phyloP scores from a whole-genome alignment of 2,797 vertebrate genomes.

The Cheirogaleus major region DNA sequence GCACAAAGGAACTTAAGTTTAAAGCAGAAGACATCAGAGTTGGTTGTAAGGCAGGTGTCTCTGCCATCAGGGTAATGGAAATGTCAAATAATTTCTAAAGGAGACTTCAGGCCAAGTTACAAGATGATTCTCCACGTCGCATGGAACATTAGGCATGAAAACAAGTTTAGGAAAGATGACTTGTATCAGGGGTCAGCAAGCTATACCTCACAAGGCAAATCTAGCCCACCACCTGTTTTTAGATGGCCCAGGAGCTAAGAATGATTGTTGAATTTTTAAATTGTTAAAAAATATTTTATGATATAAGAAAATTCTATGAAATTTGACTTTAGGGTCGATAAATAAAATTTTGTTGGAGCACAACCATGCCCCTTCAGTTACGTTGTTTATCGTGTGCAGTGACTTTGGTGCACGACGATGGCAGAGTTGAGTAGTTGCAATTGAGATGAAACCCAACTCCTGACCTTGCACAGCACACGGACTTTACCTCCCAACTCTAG shows the following conservation, averaged over 20 bases:
- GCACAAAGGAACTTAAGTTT: neutral
- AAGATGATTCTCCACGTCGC: neutral
- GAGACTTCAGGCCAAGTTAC: neutral
- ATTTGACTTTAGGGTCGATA: neutral
- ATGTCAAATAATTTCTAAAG: constrained; percentile 39
- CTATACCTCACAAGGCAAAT: neutral
- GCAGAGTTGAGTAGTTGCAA: neutral
- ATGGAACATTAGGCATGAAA: neutral
- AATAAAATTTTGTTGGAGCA: neutral
- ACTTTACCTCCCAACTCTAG: constrained; percentile 74
- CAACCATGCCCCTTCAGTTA: neutral
- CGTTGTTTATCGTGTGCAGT: neutral
- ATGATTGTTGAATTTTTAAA: neutral
- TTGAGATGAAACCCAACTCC: neutral
- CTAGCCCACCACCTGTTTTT: neutral
- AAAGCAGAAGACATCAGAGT: constrained; percentile 1
- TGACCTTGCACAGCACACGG: neutral
- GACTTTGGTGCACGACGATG: too few species aligned
- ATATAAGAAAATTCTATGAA: neutral
- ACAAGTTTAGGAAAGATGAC: neutral
- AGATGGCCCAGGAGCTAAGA: neutral
- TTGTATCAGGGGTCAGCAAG: neutral
- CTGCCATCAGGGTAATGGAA: neutral
- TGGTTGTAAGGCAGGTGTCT: neutral
- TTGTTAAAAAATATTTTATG: neutral